Conservation (phyloP, 2,888 invertebrate genomes). For the Hypolimnas misippus region DNA sequence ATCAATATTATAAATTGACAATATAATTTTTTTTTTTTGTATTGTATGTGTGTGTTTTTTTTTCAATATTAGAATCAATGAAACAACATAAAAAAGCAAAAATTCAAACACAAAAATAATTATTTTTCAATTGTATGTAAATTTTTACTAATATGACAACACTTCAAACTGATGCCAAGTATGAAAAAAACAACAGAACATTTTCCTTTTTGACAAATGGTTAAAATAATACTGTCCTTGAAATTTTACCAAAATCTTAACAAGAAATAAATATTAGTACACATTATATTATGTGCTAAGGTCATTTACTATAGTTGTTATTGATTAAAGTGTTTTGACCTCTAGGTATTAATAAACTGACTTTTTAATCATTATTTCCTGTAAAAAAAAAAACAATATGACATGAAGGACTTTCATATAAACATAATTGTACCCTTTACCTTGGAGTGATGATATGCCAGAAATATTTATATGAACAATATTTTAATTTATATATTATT, state of each 20-base stretch:
- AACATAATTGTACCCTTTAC: background rate
- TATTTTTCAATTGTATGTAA: too few relatives aligned
- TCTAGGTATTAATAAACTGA: constrained; percentile 15
- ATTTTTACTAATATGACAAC: too few relatives aligned
- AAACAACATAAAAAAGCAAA: too few relatives aligned
- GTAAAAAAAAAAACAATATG: background rate
- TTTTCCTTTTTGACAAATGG: background rate
- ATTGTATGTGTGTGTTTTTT: too few relatives aligned
- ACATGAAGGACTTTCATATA: background rate
- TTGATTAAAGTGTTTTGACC: constrained; percentile 20
- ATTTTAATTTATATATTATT: background rate
- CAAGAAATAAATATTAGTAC: background rate
- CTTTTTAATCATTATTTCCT: constrained; percentile 15
- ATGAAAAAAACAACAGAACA: too few relatives aligned
- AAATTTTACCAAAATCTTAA: too few relatives aligned
- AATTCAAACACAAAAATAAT: too few relatives aligned
- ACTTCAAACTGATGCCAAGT: too few relatives aligned
- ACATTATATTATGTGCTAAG: background rate
- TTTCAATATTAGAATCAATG: too few relatives aligned
- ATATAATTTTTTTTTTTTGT: too few relatives aligned
- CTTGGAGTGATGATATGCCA: background rate
- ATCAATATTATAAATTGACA: too few relatives aligned
- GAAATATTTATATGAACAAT: background rate
- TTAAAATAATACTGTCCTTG: background rate
- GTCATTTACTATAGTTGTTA: background rate